These are phyloP conservation scores for Tineola bisselliella DNA, from an alignment of 2,888 invertebrate species.

Conservation along the genomic window DNA sequence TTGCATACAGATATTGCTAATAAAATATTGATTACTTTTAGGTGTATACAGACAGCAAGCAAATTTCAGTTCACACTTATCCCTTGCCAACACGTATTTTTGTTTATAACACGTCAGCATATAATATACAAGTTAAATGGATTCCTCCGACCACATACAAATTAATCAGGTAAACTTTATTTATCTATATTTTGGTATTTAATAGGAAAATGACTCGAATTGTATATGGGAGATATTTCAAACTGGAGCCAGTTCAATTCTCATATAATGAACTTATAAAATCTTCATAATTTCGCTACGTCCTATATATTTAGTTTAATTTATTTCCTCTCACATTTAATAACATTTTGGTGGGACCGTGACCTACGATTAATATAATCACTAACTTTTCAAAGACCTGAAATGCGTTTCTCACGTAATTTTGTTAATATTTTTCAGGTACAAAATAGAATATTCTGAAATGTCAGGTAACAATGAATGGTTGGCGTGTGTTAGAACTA, in stretches of 20 bases:
- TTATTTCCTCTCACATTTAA: too few species aligned
- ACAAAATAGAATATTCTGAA: conserved; percentile 55
- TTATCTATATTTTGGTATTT: too few species aligned
- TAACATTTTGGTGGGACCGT: too few species aligned
- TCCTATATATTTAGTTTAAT: too few species aligned
- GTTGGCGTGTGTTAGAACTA: conserved; percentile 28
- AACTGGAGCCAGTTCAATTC: too few species aligned
- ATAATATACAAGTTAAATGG: conserved; percentile 76
- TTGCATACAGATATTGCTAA: too few species aligned
- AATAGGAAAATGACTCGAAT: too few species aligned
- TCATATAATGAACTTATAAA: too few species aligned
- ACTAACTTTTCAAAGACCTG: too few species aligned
- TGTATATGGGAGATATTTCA: too few species aligned
- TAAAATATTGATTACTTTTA: not conserved
- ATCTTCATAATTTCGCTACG: too few species aligned
- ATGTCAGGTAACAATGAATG: conserved; percentile 41
- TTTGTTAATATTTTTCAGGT: conserved; percentile 28
- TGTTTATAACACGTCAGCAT: conserved; percentile 38
- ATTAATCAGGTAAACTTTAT: conserved; percentile 34
- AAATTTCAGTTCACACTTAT: conserved; percentile 73
- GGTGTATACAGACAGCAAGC: conserved; percentile 65
- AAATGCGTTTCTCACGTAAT: not conserved
- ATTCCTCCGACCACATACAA: conserved; percentile 49
- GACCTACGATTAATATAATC: too few species aligned
- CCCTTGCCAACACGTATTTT: conserved; percentile 75